Conservation (phyloP, 2,113 vertebrate genomes). For the Argyrosomus japonicus region DNA sequence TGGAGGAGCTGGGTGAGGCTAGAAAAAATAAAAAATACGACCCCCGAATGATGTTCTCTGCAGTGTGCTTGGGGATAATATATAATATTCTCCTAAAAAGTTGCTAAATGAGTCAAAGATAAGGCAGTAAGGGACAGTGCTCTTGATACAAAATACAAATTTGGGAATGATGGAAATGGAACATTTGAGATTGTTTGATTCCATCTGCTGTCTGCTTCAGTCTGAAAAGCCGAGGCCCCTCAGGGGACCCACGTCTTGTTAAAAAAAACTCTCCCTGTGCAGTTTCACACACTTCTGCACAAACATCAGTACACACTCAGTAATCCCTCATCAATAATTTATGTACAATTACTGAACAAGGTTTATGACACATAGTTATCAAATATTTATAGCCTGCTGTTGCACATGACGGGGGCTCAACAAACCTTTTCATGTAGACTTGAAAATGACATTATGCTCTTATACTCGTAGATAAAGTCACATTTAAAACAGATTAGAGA, state of each 20-base stretch:
- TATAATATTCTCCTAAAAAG: too few species aligned
- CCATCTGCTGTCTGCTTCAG: constrained; percentile 27
- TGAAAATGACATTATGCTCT: neutral
- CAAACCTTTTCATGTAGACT: neutral
- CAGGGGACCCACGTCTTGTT: neutral
- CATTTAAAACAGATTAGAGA: neutral
- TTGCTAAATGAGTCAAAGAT: too few species aligned
- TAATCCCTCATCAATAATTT: constrained; percentile 35
- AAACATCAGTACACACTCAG: neutral
- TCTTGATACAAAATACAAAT: too few species aligned
- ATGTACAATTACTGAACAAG: constrained; percentile 47
- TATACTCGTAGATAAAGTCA: neutral
- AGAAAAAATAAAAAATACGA: too few species aligned
- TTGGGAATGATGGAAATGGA: too few species aligned
- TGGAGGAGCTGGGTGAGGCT: too few species aligned
- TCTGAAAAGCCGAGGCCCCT: constrained; percentile 7
- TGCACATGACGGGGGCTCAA: constrained; percentile 9
- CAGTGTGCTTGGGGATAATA: too few species aligned
- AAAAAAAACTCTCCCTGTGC: too few species aligned
- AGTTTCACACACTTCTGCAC: constrained; percentile 11
- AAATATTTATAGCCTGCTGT: constrained; percentile 34
- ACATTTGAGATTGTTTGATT: neutral
- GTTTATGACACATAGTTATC: constrained; percentile 36
- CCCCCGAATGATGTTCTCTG: too few species aligned
- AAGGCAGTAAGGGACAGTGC: too few species aligned